Evolutionary conservation across 2,113 vertebrate genomes (phyloP).

Genomic region (Mellivora capensis): DNA sequence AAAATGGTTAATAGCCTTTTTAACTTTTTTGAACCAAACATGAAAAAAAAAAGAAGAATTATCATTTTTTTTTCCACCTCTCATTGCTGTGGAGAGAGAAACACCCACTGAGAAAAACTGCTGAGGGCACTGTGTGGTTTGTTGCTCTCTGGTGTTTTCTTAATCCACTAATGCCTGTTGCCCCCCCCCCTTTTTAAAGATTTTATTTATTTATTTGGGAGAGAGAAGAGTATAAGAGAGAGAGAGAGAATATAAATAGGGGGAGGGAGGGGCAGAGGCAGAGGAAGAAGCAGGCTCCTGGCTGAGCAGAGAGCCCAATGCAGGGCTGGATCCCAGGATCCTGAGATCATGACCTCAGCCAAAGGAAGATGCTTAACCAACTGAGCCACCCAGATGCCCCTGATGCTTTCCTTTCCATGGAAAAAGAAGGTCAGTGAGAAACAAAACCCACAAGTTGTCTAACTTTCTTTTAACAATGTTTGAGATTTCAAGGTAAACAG

Average conservation of each 20-base stretch:
- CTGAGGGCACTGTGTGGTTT: neutral
- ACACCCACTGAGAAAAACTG: neutral
- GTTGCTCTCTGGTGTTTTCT: neutral
- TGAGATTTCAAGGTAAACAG: neutral
- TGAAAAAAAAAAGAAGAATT: neutral
- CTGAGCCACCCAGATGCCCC: neutral
- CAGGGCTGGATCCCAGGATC: neutral
- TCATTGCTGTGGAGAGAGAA: neutral
- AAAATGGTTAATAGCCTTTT: neutral
- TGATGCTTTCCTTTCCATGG: neutral
- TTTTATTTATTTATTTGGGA: neutral
- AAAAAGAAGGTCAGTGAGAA: neutral
- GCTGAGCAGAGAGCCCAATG: neutral
- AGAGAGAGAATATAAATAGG: neutral
- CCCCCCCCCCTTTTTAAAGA: neutral
- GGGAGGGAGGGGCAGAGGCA: neutral
- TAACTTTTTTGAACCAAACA: neutral
- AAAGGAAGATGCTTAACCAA: neutral
- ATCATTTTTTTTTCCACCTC: neutral
- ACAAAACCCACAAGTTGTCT: neutral
- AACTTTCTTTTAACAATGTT: neutral
- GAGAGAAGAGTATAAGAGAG: neutral
- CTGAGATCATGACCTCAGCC: neutral
- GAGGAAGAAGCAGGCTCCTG: neutral
- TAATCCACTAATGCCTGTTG: neutral